Percentiles rank a stretch among this genome's conserved stretches.
Conservation (phyloP, 2,797 vertebrate genomes). For the Aselliscus stoliczkanus region DNA sequence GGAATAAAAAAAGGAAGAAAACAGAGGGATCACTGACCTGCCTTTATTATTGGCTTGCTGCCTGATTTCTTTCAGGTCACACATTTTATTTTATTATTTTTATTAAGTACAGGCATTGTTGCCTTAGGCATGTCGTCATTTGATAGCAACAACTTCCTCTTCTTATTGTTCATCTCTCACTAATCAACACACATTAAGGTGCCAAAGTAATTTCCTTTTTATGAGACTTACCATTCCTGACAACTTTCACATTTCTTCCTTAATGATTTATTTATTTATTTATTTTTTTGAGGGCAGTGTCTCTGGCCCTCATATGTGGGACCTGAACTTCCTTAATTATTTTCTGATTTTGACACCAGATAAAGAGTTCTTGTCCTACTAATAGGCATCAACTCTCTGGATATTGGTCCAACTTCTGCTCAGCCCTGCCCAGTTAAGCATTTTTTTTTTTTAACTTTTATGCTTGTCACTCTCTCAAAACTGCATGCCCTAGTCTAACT, state of each 20-base stretch:
- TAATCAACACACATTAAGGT: constrained; percentile 55
- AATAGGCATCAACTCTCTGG: not conserved
- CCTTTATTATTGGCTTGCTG: not conserved
- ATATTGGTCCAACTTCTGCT: not conserved
- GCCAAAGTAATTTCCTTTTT: constrained; percentile 52
- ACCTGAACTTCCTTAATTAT: constrained; percentile 64
- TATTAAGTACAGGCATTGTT: not conserved
- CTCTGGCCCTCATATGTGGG: too few relatives aligned
- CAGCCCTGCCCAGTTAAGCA: not conserved
- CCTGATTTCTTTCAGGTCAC: not conserved
- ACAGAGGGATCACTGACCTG: not conserved
- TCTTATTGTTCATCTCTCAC: not conserved
- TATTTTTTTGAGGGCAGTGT: too few relatives aligned
- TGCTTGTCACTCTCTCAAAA: not conserved
- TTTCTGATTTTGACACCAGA: constrained; percentile 56
- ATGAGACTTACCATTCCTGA: constrained; percentile 51
- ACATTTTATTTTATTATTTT: constrained; percentile 35
- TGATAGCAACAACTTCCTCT: constrained; percentile 44
- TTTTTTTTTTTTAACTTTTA: not conserved
- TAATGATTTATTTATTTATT: too few relatives aligned
- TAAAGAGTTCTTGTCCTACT: not conserved
- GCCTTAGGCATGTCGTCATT: constrained; percentile 13
- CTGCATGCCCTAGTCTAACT: not conserved
- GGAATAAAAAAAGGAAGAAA: not conserved
- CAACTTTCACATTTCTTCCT: constrained; percentile 53